Base-by-base conservation (phyloP, 2,888 invertebrate genomes). In the Eurois occulta region DNA sequence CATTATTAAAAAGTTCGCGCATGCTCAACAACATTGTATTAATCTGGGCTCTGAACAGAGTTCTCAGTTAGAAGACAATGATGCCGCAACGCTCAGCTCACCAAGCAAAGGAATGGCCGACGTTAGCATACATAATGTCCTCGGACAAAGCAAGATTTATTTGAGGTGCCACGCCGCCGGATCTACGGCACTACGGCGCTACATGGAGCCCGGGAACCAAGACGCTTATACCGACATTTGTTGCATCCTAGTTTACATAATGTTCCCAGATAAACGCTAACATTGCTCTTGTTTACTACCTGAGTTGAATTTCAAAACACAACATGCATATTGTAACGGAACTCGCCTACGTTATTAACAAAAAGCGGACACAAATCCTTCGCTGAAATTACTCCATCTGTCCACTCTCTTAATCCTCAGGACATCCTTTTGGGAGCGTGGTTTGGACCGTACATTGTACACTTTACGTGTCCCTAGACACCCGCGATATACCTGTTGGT, bases 121-220 rank as follows among this genome's bases (percentile, higher is more conserved):
- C 87, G 92, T 93, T 93, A 93, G 94, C 94, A 93, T 95, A 92
- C 92, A 94, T 95, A 94, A 95, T 94, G 92, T 90, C 90, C 89
- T 91, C 88, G 93, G 93, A 94, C 94, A 94, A 94, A 94, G 94
- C 93, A 92, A 94, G 94, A 95, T 95, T 94, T 95, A 95, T 95
- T 90, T 90, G 90, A 91, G 91, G 91, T 91, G 91, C 88, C 90
- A 84, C 87, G 84, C 80, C 81, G 79, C 89, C 88, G 91, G 91
- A 91, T 91, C 89, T 89, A 80, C 86, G 79, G 83, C 84, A 84
- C 73, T 81, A 81, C 84, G 73, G 83, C 84, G 83, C 60, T 81
- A 76, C 86, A 88, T 85, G 86, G 77, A 76, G 41, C 86, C 72
- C 82, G 77, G 80, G 82, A 88, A 84, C 82, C 88, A 87, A 89